Conservation (phyloP, 2,888 invertebrate species). For the Trilocha varians region DNA sequence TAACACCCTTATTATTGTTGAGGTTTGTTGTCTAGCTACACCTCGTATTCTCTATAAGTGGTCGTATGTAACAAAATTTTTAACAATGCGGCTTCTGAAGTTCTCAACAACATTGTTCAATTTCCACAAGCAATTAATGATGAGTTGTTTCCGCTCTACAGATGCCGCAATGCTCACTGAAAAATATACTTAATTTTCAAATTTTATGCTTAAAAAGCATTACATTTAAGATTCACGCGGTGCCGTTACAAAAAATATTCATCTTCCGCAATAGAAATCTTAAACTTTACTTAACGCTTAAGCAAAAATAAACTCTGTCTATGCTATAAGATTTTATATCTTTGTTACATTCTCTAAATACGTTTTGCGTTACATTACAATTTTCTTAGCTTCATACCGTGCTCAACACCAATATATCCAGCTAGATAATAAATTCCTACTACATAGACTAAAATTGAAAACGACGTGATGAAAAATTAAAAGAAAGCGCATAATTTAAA, state of each 20-base stretch:
- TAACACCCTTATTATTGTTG: conserved; percentile 56
- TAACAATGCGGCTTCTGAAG: too few relatives aligned
- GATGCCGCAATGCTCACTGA: not conserved
- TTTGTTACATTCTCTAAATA: conserved; percentile 22
- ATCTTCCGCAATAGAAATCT: conserved; percentile 59
- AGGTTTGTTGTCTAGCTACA: conserved; percentile 38
- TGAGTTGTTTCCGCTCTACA: not conserved
- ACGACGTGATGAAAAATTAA: not conserved
- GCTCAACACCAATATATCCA: conserved; percentile 40
- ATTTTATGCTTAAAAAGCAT: conserved; percentile 40
- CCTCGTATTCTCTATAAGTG: too few relatives aligned
- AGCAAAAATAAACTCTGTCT: conserved; percentile 69
- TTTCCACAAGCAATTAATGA: too few relatives aligned
- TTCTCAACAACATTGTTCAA: too few relatives aligned
- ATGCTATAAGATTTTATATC: conserved; percentile 43
- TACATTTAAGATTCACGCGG: conserved; percentile 40
- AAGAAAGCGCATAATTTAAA: not conserved
- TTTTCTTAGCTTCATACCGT: conserved; percentile 57
- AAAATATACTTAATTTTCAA: conserved; percentile 10
- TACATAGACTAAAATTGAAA: not conserved
- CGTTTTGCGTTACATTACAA: conserved; percentile 5
- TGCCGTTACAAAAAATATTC: conserved; percentile 65
- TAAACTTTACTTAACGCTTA: conserved; percentile 60
- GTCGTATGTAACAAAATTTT: too few relatives aligned
- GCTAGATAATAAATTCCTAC: not conserved